phyloP scores from a whole-genome alignment of 2,113 vertebrate genomes.

The Suncus etruscus region DNA sequence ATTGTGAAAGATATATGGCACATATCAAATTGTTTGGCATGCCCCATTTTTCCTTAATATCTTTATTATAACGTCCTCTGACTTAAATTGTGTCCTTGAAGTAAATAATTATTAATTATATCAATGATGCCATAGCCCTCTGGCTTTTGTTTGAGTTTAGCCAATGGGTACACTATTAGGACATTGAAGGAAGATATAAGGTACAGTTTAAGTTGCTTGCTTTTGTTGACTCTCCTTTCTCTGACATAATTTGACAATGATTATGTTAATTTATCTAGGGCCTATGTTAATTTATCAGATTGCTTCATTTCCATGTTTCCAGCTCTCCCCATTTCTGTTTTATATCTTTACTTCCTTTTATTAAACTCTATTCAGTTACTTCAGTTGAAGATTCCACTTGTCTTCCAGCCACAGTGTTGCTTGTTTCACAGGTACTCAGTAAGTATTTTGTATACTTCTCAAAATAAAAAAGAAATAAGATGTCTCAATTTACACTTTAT shows the following conservation, averaged over 20 bases:
- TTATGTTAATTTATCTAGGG: neutral
- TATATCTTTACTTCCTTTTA: neutral
- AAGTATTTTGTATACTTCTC: conserved; percentile 21
- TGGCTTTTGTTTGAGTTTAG: neutral
- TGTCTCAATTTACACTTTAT: neutral
- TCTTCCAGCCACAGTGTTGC: neutral
- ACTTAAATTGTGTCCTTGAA: no score
- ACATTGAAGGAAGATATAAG: neutral
- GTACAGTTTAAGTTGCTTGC: neutral
- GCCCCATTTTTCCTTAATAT: no score
- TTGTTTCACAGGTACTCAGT: neutral
- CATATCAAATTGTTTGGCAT: no score
- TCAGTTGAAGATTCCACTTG: neutral
- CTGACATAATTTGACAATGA: conserved; percentile 5
- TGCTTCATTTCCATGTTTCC: neutral
- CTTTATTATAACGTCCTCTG: no score
- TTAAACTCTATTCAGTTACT: conserved; percentile 37
- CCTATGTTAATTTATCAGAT: neutral
- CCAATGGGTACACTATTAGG: neutral
- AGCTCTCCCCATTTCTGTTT: neutral
- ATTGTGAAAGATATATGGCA: neutral
- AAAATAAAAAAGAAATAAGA: neutral
- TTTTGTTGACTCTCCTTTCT: neutral
- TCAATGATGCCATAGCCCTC: neutral
- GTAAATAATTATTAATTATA: no score